Base-by-base conservation (phyloP, 2,113 vertebrate species). In the Oxyruncus cristatus region DNA sequence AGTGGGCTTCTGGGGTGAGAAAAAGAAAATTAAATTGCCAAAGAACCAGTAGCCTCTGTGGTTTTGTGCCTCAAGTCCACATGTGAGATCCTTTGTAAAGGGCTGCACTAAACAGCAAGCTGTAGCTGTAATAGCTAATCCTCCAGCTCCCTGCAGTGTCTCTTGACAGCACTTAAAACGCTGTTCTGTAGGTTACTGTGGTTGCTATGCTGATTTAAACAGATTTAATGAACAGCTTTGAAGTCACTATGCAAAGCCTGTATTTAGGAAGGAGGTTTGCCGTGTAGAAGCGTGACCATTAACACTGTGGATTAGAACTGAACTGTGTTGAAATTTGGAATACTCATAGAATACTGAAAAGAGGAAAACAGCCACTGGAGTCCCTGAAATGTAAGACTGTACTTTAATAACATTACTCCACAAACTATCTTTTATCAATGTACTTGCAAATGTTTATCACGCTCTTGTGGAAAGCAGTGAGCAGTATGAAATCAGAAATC, bases 171-270 rank as follows among this genome's bases (percentile, higher is more conserved):
- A 78, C 86, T 84, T 93, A 75, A 86, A 88, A 41, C 78, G 47
- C 88, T 56, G 14, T 90, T 92, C 90, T 68, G 68, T 68, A 84
- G 52, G 66, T 93, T 91, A 61, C 83, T 56, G 50, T 92, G 80
- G 91, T 92, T 96, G 80, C 90, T 89, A 59, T 85, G 83, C 61
- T 80, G 83, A 72, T 93, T 95, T 79, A 95, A 95, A 88, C 11
- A 85, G 86, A 81, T 76, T 91, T 95, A 95, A 93, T 88, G 77
- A 95, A 79, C 59, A 52, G 70, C 92, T 93, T 89, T 95, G 85
- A 93, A 92, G 71, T 91, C 56, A 17, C 35, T 89, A 32, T 6
- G 86, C 71, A 84, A 93, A 91, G 39, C 58, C 59, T 65, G 55
- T 71, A 63, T 89, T 93, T 91, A 92, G 33, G 52, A 66, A 91